phyloP scores from a whole-genome alignment of 2,888 invertebrate species.

The Hirtodrosophila confusa region DNA sequence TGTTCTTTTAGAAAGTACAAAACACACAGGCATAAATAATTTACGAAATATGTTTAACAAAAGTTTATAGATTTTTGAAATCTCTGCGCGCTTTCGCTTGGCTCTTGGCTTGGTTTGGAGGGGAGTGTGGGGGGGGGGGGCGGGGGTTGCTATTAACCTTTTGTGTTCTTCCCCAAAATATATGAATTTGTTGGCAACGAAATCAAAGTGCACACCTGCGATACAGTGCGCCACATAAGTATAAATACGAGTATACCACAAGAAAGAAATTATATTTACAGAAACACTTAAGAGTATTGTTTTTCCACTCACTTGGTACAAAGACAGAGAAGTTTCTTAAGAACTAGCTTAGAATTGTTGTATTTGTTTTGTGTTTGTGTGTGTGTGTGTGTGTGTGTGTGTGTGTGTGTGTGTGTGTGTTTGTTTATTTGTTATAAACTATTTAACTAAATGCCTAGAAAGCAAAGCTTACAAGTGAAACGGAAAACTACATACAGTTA shows the following conservation, averaged over 20 bases:
- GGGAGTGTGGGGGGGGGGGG: not conserved
- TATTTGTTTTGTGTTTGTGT: too few species aligned
- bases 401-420: too few species aligned
- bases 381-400: too few species aligned
- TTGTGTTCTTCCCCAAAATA: constrained; percentile 12
- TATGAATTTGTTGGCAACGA: constrained; percentile 75
- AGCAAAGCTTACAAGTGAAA: constrained; percentile 74
- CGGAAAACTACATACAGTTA: constrained; percentile 54
- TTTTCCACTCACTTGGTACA: constrained; percentile 54
- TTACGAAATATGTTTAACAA: constrained; percentile 68
- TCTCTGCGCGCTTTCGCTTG: constrained; percentile 71
- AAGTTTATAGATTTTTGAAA: constrained; percentile 78
- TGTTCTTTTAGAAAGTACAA: constrained; percentile 75
- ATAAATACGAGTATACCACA: constrained; percentile 29
- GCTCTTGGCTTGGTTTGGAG: constrained; percentile 69
- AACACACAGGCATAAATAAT: constrained; percentile 68
- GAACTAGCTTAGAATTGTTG: too few species aligned
- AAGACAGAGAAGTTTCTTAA: constrained; percentile 43
- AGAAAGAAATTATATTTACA: constrained; percentile 61
- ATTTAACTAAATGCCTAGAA: constrained; percentile 75
- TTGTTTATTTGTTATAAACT: constrained; percentile 37
- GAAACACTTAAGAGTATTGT: constrained; percentile 48
- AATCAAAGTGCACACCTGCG: constrained; percentile 40
- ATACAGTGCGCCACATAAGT: constrained; percentile 7
- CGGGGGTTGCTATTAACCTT: constrained; percentile 6